Conservation (phyloP, 2,888 invertebrate genomes). For the Parnassius mnemosyne region DNA sequence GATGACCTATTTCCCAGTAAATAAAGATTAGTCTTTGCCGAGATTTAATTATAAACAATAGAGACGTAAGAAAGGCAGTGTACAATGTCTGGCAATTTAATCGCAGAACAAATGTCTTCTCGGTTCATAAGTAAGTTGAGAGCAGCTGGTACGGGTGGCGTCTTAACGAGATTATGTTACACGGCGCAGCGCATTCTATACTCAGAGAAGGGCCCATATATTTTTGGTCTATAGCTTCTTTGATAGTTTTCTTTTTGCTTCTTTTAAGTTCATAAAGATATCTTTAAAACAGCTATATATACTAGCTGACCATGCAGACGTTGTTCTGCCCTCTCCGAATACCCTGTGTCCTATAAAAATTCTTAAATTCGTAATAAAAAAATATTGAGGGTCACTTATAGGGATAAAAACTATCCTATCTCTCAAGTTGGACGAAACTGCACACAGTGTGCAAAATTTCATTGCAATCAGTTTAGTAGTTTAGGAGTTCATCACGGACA, state of each 20-base stretch:
- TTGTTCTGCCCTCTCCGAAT: no score
- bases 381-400: no score
- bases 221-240: conserved; percentile 27
- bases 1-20: no score
- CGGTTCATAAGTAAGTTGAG: conserved; percentile 33
- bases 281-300: conserved; percentile 12
- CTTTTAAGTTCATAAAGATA: conserved; percentile 7
- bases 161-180: conserved; percentile 46
- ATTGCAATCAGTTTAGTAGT: no score
- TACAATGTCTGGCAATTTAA: conserved; percentile 19
- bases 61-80: conserved; percentile 3
- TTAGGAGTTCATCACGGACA: no score
- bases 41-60: conserved; percentile 16
- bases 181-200: conserved; percentile 32
- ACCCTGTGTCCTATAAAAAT: no score
- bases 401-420: no score
- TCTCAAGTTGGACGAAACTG: no score
- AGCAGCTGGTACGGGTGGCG: conserved; percentile 39
- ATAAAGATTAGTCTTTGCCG: not conserved
- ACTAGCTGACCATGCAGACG: no score
- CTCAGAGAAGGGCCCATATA: conserved; percentile 38
- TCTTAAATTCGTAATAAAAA: no score
- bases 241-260: conserved; percentile 17
- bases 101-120: conserved; percentile 25
- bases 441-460: no score